Evolutionary conservation across 2,797 vertebrate genomes (phyloP).

Genomic region (Acanthurus leucopareius): DNA sequence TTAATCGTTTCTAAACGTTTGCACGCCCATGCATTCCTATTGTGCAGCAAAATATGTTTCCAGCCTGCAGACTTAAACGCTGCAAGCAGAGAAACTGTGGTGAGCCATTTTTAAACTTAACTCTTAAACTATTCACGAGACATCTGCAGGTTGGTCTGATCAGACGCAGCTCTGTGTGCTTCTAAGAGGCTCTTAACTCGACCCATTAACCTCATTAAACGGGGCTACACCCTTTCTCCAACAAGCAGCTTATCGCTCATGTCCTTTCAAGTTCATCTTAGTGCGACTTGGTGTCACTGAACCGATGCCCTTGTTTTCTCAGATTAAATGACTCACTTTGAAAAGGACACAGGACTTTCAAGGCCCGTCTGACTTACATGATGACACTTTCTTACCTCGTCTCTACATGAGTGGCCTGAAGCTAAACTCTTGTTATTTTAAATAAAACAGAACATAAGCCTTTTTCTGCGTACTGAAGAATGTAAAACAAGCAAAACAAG

Average conservation of each 20-base stretch:
- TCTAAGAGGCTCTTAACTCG: constrained; percentile 33
- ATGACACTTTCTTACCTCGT: constrained; percentile 9
- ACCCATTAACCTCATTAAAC: constrained; percentile 58
- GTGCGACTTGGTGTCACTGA: constrained; percentile 37
- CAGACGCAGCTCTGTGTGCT: constrained; percentile 13
- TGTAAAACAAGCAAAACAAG: neutral
- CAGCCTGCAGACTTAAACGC: constrained; percentile 16
- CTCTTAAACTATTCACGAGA: constrained; percentile 28
- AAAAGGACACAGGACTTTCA: constrained; percentile 3
- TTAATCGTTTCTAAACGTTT: constrained; percentile 37
- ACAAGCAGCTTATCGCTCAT: constrained; percentile 53
- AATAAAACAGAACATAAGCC: neutral
- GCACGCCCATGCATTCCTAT: neutral
- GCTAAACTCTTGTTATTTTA: constrained; percentile 1
- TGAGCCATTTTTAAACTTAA: constrained; percentile 8
- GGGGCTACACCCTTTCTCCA: constrained; percentile 32
- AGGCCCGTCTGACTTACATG: neutral
- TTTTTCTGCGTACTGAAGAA: neutral
- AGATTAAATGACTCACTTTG: constrained; percentile 32
- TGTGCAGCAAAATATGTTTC: constrained; percentile 12
- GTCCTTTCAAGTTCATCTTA: constrained; percentile 54
- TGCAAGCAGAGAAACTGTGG: neutral
- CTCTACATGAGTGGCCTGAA: constrained; percentile 5
- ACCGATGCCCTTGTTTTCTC: constrained; percentile 18
- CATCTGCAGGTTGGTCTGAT: constrained; percentile 28